A percentile compares a stretch with the other conserved stretches of the same genome.
Conservation (phyloP, 2,888 invertebrate species). For the Sussaba pulchella region DNA sequence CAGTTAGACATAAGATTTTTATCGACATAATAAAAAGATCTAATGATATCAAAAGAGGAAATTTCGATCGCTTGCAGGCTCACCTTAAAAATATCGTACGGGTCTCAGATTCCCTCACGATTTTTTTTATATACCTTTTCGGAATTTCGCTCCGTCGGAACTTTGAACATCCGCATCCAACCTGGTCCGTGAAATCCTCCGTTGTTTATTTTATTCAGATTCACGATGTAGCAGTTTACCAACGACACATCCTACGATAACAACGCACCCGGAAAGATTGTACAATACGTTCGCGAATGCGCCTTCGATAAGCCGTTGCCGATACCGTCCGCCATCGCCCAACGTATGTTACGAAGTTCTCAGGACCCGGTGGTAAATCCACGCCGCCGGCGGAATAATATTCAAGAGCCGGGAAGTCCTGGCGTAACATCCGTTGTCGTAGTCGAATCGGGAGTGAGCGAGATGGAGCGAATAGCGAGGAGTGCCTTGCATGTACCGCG, state of each 20-base stretch:
- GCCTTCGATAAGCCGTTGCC: constrained; percentile 39
- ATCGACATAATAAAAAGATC: too few species aligned
- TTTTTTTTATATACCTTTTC: too few species aligned
- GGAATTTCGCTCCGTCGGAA: too few species aligned
- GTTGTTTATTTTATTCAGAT: constrained; percentile 45
- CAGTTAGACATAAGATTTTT: too few species aligned
- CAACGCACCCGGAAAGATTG: constrained; percentile 35
- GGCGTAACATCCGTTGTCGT: constrained; percentile 49
- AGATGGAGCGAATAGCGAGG: constrained; percentile 11
- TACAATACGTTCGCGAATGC: constrained; percentile 53
- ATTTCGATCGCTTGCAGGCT: too few species aligned
- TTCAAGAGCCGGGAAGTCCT: constrained; percentile 44
- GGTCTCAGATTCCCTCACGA: too few species aligned
- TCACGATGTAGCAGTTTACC: background rate
- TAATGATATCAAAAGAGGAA: too few species aligned
- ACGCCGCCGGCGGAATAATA: constrained; percentile 51
- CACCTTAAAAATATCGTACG: too few species aligned
- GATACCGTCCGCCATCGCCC: constrained; percentile 50
- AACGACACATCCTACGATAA: constrained; percentile 1
- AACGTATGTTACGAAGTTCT: constrained; percentile 38
- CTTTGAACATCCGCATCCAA: too few species aligned
- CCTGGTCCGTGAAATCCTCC: background rate
- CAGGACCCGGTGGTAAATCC: constrained; percentile 25
- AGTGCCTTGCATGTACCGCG: constrained; percentile 28
- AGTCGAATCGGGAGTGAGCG: constrained; percentile 7